Base-by-base conservation (phyloP, 2,888 invertebrate species). In the Pecten maximus region DNA sequence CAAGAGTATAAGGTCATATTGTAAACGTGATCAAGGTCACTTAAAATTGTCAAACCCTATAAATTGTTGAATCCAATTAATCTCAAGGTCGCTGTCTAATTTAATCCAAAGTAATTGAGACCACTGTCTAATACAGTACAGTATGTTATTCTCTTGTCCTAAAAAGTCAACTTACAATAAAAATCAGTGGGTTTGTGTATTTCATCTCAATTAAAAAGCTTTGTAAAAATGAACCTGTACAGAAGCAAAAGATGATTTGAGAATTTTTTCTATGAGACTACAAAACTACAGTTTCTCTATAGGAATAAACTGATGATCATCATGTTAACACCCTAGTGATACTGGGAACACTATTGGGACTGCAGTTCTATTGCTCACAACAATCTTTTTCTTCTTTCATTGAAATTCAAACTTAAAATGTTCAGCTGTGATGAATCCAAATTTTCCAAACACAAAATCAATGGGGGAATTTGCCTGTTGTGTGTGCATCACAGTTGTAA, bases 401-500 rank as follows among this genome's bases (percentile, higher is more conserved):
- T 74, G 16, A 74, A 74, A 74, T 74, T 74, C 74, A 74, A 74
- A 74, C 35, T 74, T 74, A 16, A 28, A 74, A 74, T 28, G 74
- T 74, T 74, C 74, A 74, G 74, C 74, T 35, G 10, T 74, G 74
- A 74, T 74, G 74, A 35, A 74, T 35, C 35, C 74, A 74, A 74
- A 74, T 35, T 74, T 74, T 74, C 74, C 6, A 74, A 74, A 74
- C 74, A 74, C 74, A 74, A 74, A 74, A 74, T 74, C 74, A 74
- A 74, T 74, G 74, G 74, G 8, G 74, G 23, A 74, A 54, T 35
- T 35, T 74, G 74, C 12, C 35, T 74, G 74, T 74, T 74, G 28
- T 28, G 8, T 74, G 74, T 60, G 60, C 23, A 35, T 35, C 74
- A 74, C 74, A 74, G 28, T 35, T 54, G 54, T 2, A n/a, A 74